Evolutionary conservation across 2,888 invertebrate species (phyloP).

Genomic region (Hydroisotoma schaefferi): DNA sequence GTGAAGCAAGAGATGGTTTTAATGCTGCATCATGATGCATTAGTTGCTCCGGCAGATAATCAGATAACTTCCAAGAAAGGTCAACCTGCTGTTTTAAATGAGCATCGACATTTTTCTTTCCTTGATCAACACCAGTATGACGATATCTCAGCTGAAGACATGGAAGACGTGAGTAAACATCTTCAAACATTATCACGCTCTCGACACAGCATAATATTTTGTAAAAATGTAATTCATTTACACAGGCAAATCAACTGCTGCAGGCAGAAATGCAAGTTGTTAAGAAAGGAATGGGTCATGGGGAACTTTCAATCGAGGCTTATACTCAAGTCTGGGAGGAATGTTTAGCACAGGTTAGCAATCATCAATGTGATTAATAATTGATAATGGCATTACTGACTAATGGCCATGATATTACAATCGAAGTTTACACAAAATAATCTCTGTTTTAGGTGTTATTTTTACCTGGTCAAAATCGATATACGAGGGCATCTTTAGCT

Average conservation of each 20-base stretch:
- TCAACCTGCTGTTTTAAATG: constrained; percentile 49
- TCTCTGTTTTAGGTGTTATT: constrained; percentile 66
- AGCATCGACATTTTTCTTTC: constrained; percentile 72
- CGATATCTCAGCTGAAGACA: constrained; percentile 65
- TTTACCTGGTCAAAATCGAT: constrained; percentile 84
- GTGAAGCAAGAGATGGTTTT: constrained; percentile 95
- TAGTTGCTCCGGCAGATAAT: constrained; percentile 65
- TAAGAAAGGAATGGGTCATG: constrained; percentile 90
- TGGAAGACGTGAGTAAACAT: constrained; percentile 54
- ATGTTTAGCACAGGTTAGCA: constrained; percentile 75
- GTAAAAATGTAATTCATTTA: not conserved
- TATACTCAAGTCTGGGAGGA: constrained; percentile 97
- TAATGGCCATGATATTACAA: not conserved
- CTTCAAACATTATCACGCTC: constrained; percentile 8
- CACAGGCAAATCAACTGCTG: constrained; percentile 63
- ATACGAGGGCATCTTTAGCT: constrained; percentile 89
- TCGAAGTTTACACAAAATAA: not conserved
- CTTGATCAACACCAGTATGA: constrained; percentile 83
- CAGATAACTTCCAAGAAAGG: constrained; percentile 47
- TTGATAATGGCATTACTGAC: not conserved
- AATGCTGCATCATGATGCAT: constrained; percentile 86
- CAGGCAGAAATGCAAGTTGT: constrained; percentile 83
- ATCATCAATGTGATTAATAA: not conserved
- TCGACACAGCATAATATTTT: too few relatives aligned
- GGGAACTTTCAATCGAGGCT: constrained; percentile 84